Percentiles rank a stretch among this genome's conserved stretches.
Conservation (phyloP, 1,140 invertebrate genomes). For the Vanessa atalanta region DNA sequence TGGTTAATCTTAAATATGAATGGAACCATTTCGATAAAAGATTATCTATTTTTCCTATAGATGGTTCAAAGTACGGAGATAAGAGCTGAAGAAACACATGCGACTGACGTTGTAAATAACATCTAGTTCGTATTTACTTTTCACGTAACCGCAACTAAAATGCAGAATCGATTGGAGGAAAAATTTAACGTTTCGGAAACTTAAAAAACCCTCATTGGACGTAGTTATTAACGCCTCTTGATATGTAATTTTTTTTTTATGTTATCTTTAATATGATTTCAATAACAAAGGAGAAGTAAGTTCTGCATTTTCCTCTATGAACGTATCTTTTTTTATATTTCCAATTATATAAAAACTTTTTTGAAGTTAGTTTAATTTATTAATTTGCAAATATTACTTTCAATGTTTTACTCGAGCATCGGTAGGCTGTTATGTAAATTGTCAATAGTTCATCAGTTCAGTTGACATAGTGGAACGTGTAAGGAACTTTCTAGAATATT, state of each 20-base stretch:
- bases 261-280: not conserved
- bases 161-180: not conserved
- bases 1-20: too few species aligned
- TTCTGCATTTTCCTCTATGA: too few species aligned
- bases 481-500: slow-evolving; percentile 7
- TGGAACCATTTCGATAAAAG: too few species aligned
- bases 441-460: slow-evolving; percentile 10
- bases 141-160: not conserved
- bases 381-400: not conserved
- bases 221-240: not conserved
- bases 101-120: too few species aligned
- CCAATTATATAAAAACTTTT: too few species aligned
- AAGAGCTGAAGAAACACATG: too few species aligned
- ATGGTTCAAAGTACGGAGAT: too few species aligned
- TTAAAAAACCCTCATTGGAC: not conserved
- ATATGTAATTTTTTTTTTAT: not conserved
- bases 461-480: not conserved
- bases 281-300: too few species aligned
- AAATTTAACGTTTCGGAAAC: not conserved
- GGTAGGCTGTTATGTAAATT: slow-evolving; percentile 2
- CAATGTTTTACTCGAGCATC: not conserved
- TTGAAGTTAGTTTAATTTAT: not conserved
- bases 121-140: not conserved
- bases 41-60: too few species aligned
- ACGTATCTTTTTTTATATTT: too few species aligned